These are phyloP conservation scores for Noctua fimbriata DNA, from an alignment of 2,888 invertebrate species.

Conservation along the genomic window DNA sequence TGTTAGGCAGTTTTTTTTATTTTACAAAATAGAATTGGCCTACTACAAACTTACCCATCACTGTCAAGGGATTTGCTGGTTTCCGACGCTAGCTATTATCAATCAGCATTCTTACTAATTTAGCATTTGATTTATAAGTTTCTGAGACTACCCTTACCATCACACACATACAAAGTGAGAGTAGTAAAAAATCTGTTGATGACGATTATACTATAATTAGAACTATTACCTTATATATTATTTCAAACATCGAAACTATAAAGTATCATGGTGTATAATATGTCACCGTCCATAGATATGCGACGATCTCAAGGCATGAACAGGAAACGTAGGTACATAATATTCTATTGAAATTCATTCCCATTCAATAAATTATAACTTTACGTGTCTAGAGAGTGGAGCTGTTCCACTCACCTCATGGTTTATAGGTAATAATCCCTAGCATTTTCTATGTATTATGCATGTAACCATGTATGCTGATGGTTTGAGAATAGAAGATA, in stretches of 20 bases:
- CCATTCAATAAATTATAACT: conserved; percentile 61
- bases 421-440: conserved; percentile 57
- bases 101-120: neutral
- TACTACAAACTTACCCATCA: neutral
- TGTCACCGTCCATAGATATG: neutral
- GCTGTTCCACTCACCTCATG: conserved; percentile 36
- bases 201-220: neutral
- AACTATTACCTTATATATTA: neutral
- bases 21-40: neutral
- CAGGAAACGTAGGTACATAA: conserved; percentile 6
- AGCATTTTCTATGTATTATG: conserved; percentile 43
- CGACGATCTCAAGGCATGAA: conserved; percentile 6
- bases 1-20: neutral
- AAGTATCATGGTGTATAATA: neutral
- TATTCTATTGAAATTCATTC: conserved; percentile 55
- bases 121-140: neutral
- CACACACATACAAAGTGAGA: neutral
- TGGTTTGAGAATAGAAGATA: neutral
- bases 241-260: neutral
- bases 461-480: conserved; percentile 23
- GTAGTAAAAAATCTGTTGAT: neutral
- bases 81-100: neutral
- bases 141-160: neutral
- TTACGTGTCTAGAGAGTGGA: conserved; percentile 50
- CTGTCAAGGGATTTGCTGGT: neutral